These are phyloP conservation scores for Brachionus angularis DNA, from an alignment of 1,140 invertebrate genomes.

Conservation along the genomic window DNA sequence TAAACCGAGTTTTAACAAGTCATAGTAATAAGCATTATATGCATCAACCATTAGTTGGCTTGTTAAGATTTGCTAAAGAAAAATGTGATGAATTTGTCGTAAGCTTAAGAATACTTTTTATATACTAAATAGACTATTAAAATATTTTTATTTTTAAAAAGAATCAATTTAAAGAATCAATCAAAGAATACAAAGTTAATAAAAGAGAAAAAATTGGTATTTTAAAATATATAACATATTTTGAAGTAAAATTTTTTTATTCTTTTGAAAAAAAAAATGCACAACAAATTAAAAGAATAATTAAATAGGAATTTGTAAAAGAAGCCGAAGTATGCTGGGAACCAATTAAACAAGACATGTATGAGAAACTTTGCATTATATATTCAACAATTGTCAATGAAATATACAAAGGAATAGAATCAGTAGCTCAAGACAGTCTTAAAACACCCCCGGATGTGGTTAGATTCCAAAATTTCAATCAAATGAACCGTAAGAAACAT, in stretches of 20 bases:
- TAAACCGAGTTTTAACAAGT: not conserved
- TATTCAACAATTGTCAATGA: conserved; percentile 76
- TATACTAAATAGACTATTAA: too few species aligned
- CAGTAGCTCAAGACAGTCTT: conserved; percentile 76
- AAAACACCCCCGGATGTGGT: conserved; percentile 91
- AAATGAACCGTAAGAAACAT: conserved; percentile 67
- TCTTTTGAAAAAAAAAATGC: not conserved
- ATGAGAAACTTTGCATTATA: conserved; percentile 71
- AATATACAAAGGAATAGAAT: conserved; percentile 78
- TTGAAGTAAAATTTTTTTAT: conserved; percentile 63
- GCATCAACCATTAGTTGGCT: conserved; percentile 40
- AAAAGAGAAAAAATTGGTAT: conserved; percentile 83
- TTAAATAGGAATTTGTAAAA: conserved; percentile 25
- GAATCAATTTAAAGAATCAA: conserved; percentile 73
- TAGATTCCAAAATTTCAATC: conserved; percentile 91
- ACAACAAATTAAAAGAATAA: too few species aligned
- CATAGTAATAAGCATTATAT: conserved; percentile 24
- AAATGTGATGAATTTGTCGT: conserved; percentile 36
- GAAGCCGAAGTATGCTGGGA: conserved; percentile 40
- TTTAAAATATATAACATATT: conserved; percentile 81
- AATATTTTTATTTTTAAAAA: conserved; percentile 46
- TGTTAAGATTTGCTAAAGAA: conserved; percentile 35
- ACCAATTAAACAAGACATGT: conserved; percentile 32
- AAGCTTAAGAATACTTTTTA: not conserved
- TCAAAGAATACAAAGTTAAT: conserved; percentile 68